phyloP scores from a whole-genome alignment of 2,888 invertebrate species.

The Argyresthia albistria region DNA sequence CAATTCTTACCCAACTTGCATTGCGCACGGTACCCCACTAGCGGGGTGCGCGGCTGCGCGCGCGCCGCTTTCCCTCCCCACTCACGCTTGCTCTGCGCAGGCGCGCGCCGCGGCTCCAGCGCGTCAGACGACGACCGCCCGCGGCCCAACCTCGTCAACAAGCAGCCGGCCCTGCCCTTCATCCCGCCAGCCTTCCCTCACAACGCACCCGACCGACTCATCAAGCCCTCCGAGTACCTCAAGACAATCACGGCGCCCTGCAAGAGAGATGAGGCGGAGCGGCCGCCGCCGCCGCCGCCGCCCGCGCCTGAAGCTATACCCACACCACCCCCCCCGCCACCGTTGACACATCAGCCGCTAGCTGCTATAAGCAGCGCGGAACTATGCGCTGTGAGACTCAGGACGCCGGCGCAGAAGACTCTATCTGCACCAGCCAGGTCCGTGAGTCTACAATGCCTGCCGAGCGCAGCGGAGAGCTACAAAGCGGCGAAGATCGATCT shows the following conservation, averaged over 20 bases:
- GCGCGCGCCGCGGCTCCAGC: conserved; percentile 55
- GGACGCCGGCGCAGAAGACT: conserved; percentile 84
- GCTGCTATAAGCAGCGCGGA: conserved; percentile 91
- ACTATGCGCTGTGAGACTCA: conserved; percentile 85
- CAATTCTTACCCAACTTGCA: not conserved
- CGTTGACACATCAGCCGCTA: conserved; percentile 78
- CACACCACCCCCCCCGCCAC: conserved; percentile 40
- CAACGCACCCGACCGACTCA: conserved; percentile 85
- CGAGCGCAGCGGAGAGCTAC: conserved; percentile 78
- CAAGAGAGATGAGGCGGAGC: conserved; percentile 72
- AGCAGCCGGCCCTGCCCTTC: conserved; percentile 89
- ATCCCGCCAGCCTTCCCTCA: conserved; percentile 92
- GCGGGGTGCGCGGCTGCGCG: conserved; percentile 36
- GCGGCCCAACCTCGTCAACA: conserved; percentile 81
- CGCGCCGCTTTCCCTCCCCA: conserved; percentile 58
- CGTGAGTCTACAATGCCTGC: conserved; percentile 81
- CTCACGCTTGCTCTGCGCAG: conserved; percentile 38
- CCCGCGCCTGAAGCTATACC: conserved; percentile 46
- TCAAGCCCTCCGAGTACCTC: conserved; percentile 94
- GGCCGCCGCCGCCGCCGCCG: conserved; percentile 72
- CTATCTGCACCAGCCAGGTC: conserved; percentile 86
- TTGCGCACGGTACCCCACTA: not conserved
- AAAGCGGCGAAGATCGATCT: conserved; percentile 86
- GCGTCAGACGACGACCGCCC: conserved; percentile 66
- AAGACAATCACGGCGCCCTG: conserved; percentile 83